Base-by-base conservation (phyloP, 2,888 invertebrate genomes). In the Ganaspis brasiliensis region DNA sequence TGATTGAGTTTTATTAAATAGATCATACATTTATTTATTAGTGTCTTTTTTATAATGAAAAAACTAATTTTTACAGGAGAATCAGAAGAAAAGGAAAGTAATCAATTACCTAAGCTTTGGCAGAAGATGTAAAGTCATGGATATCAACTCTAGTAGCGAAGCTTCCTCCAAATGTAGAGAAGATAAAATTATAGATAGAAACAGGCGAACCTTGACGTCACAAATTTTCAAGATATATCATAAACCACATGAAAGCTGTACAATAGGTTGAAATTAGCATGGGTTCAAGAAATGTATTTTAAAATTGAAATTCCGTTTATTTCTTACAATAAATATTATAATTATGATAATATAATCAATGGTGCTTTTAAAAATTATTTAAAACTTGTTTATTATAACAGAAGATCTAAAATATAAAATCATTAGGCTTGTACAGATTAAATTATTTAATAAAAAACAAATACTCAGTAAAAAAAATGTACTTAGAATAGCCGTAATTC, bases 111-210 rank as follows among this genome's bases (percentile, higher is more conserved):
- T 91, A 56, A 89, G 85, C 75, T 89, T 89, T 76, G 92, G 92
- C 8, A 82, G 78, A 31, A 91, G 90, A 79, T 88, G 92, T 45
- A 86, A 90, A 76, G 89, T 89, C 10, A 87, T 86, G 76, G 88
- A 89, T 72, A 91, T 91, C 79, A 89, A 88, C 75, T 91, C 82
- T 81, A 88, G 89, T 78, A 91, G 91, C 77, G 87, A 89, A 26
- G 86, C 90, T 9, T 89, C 91, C 10, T 86, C 90, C 37, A 81
- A 90, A 67, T 84, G 86, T 19, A 85, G 83, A 82, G 79, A 85
- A 10, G 14, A 70, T 8, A 80, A 72, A 2, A 21, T 78, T 10
- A 9, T 76, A 21, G 35, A 61, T 63, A 35, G n/a, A 77, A 72
- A 10, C 77, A 82, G 61, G 56, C 26, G 40, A 35, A 14, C 74